A percentile compares a stretch with the other conserved stretches of the same genome.
Conservation (phyloP, 1,140 invertebrate genomes). For the Hyphantria cunea region DNA sequence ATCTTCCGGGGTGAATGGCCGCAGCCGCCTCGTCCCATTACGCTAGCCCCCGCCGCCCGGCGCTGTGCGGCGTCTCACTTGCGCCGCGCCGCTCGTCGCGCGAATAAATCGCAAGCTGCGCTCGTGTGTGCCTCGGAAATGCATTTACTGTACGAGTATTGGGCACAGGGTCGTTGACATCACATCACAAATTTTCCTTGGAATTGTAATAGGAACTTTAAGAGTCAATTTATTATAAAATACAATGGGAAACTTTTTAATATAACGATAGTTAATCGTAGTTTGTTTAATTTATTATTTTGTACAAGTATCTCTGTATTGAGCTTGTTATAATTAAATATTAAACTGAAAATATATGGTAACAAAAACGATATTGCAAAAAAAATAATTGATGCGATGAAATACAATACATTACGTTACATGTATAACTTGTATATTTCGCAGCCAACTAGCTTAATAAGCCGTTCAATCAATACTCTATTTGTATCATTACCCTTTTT, state of each 20-base stretch:
- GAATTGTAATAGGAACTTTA: conserved; percentile 34
- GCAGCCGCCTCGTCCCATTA: conserved; percentile 56
- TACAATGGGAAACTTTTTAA: neutral
- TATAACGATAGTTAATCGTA: neutral
- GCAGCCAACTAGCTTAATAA: too few relatives aligned
- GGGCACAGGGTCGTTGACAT: conserved; percentile 72
- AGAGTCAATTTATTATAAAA: conserved; percentile 4
- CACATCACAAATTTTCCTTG: conserved; percentile 62
- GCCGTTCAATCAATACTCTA: too few relatives aligned
- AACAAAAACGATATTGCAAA: too few relatives aligned
- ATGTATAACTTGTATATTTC: too few relatives aligned
- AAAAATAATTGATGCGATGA: too few relatives aligned
- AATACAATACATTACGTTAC: too few relatives aligned
- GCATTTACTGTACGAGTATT: conserved; percentile 75
- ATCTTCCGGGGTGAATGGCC: conserved; percentile 80
- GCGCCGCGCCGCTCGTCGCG: conserved; percentile 37
- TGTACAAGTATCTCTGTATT: too few relatives aligned
- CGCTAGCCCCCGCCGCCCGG: conserved; percentile 58
- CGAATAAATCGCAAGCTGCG: conserved; percentile 70
- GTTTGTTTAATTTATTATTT: neutral
- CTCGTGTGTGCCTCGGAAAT: conserved; percentile 69
- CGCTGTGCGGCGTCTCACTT: conserved; percentile 57
- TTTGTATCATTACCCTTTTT: too few relatives aligned
- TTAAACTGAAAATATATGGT: too few relatives aligned
- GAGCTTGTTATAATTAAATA: too few relatives aligned